Evolutionary conservation across 1,140 invertebrate species (phyloP).

Genomic region (Rhopalosiphum padi): DNA sequence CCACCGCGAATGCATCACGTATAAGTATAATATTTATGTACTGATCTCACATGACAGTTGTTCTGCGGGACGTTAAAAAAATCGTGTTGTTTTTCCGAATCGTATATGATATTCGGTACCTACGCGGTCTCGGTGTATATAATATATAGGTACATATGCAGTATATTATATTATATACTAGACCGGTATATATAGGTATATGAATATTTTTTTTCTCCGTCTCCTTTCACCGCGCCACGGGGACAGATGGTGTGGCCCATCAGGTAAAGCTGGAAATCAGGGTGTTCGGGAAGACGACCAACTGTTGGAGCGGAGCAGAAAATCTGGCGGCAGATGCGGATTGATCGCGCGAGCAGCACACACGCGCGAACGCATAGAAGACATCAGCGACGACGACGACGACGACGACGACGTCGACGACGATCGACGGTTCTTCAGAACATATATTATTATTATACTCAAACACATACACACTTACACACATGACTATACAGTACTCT

Average conservation of each 20-base stretch:
- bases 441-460: slow-evolving; percentile 7
- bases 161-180: not conserved
- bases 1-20: not conserved
- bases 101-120: not conserved
- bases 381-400: not conserved
- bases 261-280: slow-evolving; percentile 57
- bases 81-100: slow-evolving; percentile 30
- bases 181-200: not conserved
- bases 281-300: slow-evolving; percentile 54
- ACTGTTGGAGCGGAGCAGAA: slow-evolving; percentile 56
- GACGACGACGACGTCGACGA: not conserved
- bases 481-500: not conserved
- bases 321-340: slow-evolving; percentile 58
- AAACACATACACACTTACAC: not conserved
- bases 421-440: not conserved
- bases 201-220: slow-evolving; percentile 17
- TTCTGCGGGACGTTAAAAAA: slow-evolving; percentile 40
- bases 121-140: not conserved
- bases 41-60: slow-evolving; percentile 25
- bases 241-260: slow-evolving; percentile 48
- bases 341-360: slow-evolving; percentile 43
- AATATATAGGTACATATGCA: not conserved
- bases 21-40: not conserved
- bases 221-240: not conserved
- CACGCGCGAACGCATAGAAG: slow-evolving; percentile 24